Evolutionary conservation across 1,140 invertebrate species (phyloP).

Genomic region (Drosophila kurseongensis): DNA sequence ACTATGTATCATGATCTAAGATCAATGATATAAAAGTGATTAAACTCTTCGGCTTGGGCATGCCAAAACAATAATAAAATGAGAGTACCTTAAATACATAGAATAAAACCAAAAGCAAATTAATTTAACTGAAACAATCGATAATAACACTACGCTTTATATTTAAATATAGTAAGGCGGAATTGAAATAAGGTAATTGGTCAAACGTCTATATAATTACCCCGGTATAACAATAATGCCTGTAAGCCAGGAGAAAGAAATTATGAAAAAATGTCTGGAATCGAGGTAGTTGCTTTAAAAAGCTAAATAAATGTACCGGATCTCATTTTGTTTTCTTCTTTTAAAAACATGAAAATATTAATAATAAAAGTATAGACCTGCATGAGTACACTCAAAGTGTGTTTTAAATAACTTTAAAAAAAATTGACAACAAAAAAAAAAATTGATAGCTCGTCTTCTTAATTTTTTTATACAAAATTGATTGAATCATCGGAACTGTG

Average conservation of each 20-base stretch:
- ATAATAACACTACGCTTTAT: not conserved
- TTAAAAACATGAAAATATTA: not conserved
- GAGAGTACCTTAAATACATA: conserved; percentile 19
- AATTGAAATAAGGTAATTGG: too few species aligned
- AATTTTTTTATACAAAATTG: too few species aligned
- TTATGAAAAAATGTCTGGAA: not conserved
- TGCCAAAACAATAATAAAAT: conserved; percentile 9
- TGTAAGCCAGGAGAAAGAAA: not conserved
- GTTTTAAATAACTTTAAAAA: too few species aligned
- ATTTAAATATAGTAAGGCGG: too few species aligned
- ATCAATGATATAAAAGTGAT: conserved; percentile 7
- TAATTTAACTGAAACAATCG: not conserved
- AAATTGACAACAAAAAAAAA: too few species aligned
- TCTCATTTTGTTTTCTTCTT: not conserved
- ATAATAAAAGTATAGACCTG: not conserved
- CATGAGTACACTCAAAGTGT: not conserved
- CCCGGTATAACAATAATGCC: not conserved
- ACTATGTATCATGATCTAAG: conserved; percentile 73
- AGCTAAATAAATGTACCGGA: not conserved
- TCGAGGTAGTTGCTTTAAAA: not conserved
- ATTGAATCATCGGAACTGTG: too few species aligned
- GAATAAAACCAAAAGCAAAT: not conserved
- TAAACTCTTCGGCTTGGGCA: conserved; percentile 27
- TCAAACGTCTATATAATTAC: not conserved
- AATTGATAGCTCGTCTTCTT: too few species aligned